phyloP scores from a whole-genome alignment of 2,888 invertebrate species.

The Caenorhabditis sp. region DNA sequence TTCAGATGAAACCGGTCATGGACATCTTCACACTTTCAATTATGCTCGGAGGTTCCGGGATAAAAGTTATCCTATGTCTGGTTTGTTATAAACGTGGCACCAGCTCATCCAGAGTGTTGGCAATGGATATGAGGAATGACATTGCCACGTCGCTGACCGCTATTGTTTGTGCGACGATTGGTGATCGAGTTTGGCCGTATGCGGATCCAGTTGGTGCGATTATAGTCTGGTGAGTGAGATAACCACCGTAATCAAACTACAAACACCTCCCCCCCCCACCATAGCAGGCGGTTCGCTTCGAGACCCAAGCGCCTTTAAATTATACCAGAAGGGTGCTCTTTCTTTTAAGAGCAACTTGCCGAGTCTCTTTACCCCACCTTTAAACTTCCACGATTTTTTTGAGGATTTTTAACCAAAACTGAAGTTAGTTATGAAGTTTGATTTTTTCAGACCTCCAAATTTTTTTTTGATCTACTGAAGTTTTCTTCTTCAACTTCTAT shows the following conservation, averaged over 20 bases:
- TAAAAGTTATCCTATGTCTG: constrained; percentile 63
- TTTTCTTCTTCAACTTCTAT: too few species aligned
- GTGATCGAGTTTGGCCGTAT: constrained; percentile 71
- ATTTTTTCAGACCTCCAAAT: too few species aligned
- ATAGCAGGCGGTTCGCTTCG: too few species aligned
- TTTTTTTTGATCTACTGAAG: too few species aligned
- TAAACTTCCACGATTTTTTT: too few species aligned
- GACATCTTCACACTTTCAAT: constrained; percentile 59
- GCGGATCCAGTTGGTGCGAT: constrained; percentile 74
- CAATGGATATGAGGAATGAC: constrained; percentile 74
- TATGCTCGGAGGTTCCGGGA: constrained; percentile 56
- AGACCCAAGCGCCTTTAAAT: too few species aligned
- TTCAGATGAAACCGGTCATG: constrained; percentile 67
- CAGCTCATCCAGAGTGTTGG: constrained; percentile 61
- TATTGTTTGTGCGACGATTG: constrained; percentile 73
- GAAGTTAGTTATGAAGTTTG: too few species aligned
- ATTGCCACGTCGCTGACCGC: constrained; percentile 73
- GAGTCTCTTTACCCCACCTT: too few species aligned
- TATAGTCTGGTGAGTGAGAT: constrained; percentile 65
- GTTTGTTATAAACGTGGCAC: constrained; percentile 63
- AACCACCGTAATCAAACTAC: neutral
- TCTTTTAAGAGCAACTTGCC: too few species aligned
- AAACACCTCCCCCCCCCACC: too few species aligned
- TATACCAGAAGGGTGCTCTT: too few species aligned
- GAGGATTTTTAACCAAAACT: too few species aligned